Evolutionary conservation across 2,113 vertebrate species (phyloP).

Genomic region (Archocentrus centrarchus): DNA sequence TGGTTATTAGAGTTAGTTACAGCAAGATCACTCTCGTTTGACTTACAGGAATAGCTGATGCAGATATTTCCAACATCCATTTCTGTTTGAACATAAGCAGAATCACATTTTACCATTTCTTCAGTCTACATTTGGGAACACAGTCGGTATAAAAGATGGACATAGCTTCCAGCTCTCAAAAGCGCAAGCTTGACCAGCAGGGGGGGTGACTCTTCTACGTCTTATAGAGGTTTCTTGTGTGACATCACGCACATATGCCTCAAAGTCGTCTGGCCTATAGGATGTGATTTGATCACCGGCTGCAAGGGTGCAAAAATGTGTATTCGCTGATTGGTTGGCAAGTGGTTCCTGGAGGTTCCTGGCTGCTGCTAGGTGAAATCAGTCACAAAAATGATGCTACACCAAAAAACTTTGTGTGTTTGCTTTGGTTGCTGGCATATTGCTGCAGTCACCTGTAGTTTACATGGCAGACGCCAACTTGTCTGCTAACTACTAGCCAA

Average conservation of each 20-base stretch:
- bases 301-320: not conserved
- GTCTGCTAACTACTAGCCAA: not conserved
- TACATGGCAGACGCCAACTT: rapidly evolving
- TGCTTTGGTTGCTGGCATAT: not conserved
- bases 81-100: slow-evolving; percentile 68
- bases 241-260: not conserved
- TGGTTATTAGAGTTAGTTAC: slow-evolving; percentile 63
- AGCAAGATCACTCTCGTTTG: not conserved
- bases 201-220: not conserved
- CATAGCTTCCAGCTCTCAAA: rapidly evolving
- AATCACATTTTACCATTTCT: not conserved
- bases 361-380: not conserved
- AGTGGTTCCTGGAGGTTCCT: not conserved
- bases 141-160: not conserved
- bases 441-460: not conserved
- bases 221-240: not conserved
- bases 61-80: slow-evolving; percentile 71
- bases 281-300: too few species aligned
- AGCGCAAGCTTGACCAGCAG: not conserved
- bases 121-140: not conserved
- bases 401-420: not conserved
- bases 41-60: slow-evolving; percentile 76
- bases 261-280: rapidly evolving
- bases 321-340: not conserved
- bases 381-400: not conserved